These are phyloP conservation scores for Cranoglanis bouderius DNA, from an alignment of 2,113 vertebrate genomes.

Conservation along the genomic window DNA sequence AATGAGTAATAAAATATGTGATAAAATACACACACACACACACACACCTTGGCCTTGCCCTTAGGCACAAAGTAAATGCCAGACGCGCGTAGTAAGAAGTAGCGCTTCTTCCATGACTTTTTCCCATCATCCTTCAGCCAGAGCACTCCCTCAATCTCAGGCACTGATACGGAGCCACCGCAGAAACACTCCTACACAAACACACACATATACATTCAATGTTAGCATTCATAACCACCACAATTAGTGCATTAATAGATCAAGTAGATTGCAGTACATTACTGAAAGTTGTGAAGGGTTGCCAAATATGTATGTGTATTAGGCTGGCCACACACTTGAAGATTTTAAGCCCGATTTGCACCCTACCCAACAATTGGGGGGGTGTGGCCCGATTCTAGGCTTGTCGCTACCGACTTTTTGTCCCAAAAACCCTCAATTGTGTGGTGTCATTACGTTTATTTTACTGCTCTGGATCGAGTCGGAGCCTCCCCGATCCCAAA, in stretches of 20 bases:
- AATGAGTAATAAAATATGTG: neutral
- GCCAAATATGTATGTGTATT: neutral
- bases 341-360: no score
- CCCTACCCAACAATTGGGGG: no score
- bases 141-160: conserved; percentile 95
- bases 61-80: conserved; percentile 98
- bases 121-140: conserved; percentile 98
- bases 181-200: conserved; percentile 91
- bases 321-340: no score
- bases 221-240: neutral
- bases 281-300: neutral
- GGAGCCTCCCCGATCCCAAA: no score
- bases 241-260: neutral
- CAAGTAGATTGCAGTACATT: neutral
- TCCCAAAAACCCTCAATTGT: no score
- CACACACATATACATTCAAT: conserved; percentile 25
- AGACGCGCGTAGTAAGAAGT: conserved; percentile 94
- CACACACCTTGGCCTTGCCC: conserved; percentile 91
- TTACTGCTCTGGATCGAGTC: no score
- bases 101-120: conserved; percentile 98
- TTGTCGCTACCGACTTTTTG: no score
- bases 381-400: no score
- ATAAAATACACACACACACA: neutral
- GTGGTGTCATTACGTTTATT: no score
- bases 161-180: conserved; percentile 92